Conservation (phyloP, 2,797 vertebrate species). For the Darevskia mixta region DNA sequence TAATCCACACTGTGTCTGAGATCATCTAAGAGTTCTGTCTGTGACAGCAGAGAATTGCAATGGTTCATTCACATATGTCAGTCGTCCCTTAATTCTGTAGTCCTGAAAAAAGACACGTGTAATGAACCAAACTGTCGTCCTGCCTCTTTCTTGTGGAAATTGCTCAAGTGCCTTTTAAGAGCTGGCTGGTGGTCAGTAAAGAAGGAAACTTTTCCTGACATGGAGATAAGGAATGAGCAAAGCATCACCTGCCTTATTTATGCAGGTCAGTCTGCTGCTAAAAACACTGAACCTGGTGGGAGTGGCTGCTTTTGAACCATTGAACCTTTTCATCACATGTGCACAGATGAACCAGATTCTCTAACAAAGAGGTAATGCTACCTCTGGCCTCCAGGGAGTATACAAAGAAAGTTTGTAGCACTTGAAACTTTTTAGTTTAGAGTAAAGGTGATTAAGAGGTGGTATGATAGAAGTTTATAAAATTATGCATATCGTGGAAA, state of each 20-base stretch:
- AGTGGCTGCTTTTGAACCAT: background rate
- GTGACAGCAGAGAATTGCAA: background rate
- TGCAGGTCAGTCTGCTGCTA: background rate
- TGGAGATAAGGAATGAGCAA: background rate
- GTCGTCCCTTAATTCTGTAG: background rate
- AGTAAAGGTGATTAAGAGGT: no score
- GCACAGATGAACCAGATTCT: background rate
- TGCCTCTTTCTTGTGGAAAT: background rate
- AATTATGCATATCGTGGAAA: no score
- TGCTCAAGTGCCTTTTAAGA: background rate
- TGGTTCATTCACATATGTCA: background rate
- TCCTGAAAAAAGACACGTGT: background rate
- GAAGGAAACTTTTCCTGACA: background rate
- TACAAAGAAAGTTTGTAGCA: no score
- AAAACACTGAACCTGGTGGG: background rate
- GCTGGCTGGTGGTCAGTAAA: background rate
- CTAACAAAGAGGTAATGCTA: background rate
- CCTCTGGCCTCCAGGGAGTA: background rate
- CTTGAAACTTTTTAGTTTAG: no score
- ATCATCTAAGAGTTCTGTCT: background rate
- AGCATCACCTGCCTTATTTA: background rate
- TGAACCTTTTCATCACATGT: background rate
- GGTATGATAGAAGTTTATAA: no score
- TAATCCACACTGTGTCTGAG: background rate
- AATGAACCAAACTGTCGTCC: background rate